These are phyloP conservation scores for Parapristionchus giblindavisi DNA, from an alignment of 2,888 invertebrate genomes.

Conservation along the genomic window DNA sequence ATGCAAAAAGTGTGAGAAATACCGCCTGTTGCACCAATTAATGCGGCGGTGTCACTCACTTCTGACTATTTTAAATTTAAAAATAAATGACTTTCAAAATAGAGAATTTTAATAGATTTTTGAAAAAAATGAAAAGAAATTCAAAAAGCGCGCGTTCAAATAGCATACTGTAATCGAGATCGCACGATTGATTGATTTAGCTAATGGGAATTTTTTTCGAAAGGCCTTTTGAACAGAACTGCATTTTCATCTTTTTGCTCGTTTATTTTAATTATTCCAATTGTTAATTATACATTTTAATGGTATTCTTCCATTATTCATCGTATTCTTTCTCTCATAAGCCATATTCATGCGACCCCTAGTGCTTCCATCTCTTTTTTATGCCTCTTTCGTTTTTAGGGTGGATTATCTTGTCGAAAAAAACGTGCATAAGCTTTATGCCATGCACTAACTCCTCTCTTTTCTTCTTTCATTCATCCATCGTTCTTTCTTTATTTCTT, in stretches of 20 bases:
- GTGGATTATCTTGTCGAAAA: conserved; percentile 8
- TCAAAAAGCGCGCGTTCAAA: neutral
- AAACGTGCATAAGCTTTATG: neutral
- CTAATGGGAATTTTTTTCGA: neutral
- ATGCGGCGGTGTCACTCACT: neutral
- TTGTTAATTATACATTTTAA: too few species aligned
- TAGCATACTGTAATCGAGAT: neutral
- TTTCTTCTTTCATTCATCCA: neutral
- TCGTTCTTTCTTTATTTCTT: too few species aligned
- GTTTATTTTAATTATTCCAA: too few species aligned
- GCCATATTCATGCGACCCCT: conserved; percentile 14
- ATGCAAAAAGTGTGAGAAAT: conserved; percentile 11
- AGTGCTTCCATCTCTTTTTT: neutral
- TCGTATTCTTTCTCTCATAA: neutral
- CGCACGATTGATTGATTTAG: neutral
- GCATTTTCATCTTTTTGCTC: neutral
- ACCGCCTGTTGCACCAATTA: conserved; percentile 13
- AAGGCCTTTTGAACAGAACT: neutral
- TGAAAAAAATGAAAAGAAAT: neutral
- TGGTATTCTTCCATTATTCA: too few species aligned
- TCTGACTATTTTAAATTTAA: neutral
- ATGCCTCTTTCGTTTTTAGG: conserved; percentile 6
- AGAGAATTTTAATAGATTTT: neutral
- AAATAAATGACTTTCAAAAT: neutral
- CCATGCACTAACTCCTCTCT: neutral